Percentiles rank a stretch among this genome's conserved stretches.
Conservation (phyloP, 2,888 invertebrate species). For the Argynnis bischoffii region DNA sequence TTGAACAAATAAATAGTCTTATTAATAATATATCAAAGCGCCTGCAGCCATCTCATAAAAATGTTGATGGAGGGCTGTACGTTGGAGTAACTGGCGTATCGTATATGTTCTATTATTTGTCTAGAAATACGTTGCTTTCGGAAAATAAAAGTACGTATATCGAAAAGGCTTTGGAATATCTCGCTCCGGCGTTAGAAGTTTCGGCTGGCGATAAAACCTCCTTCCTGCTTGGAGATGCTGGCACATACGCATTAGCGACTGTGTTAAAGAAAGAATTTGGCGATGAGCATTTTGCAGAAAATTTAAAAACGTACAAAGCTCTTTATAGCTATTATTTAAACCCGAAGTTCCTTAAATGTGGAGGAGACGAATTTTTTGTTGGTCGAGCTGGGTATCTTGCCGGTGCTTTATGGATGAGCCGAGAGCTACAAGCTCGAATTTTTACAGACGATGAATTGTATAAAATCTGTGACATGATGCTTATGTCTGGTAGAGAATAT, state of each 20-base stretch:
- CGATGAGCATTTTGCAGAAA: constrained; percentile 59
- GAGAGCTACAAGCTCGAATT: constrained; percentile 74
- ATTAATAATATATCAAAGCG: constrained; percentile 62
- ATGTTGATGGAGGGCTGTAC: constrained; percentile 85
- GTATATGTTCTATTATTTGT: constrained; percentile 88
- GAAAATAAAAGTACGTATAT: constrained; percentile 74
- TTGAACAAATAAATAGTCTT: constrained; percentile 58
- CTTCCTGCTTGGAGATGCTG: constrained; percentile 90
- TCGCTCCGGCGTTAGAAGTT: constrained; percentile 83
- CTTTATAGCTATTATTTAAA: constrained; percentile 61
- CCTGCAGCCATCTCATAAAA: constrained; percentile 57
- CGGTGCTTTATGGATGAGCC: constrained; percentile 88
- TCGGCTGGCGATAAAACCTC: constrained; percentile 84
- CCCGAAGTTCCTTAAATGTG: constrained; percentile 82
- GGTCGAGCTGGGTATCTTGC: constrained; percentile 92
- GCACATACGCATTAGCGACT: constrained; percentile 88
- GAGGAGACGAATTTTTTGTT: constrained; percentile 92
- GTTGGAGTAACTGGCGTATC: constrained; percentile 87
- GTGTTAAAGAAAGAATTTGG: constrained; percentile 82
- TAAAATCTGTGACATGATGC: constrained; percentile 86
- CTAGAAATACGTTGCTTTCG: constrained; percentile 78
- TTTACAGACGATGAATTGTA: constrained; percentile 76
- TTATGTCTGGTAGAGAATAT: constrained; percentile 88
- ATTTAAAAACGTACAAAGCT: constrained; percentile 65
- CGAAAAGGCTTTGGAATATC: constrained; percentile 83